Evolutionary conservation across 2,113 vertebrate genomes (phyloP).

Genomic region (Neogobius melanostomus): DNA sequence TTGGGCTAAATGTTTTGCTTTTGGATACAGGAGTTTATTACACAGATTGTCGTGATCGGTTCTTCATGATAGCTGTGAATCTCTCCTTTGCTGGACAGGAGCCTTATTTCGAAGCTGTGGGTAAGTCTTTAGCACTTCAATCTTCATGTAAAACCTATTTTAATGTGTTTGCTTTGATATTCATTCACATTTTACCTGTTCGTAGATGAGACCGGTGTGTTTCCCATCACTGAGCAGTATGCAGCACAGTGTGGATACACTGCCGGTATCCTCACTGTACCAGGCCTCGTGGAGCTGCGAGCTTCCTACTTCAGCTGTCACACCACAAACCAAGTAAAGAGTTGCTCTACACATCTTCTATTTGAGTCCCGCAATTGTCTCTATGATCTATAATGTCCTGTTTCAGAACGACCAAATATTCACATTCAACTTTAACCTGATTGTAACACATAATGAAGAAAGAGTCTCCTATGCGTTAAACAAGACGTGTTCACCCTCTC

Average conservation of each 20-base stretch:
- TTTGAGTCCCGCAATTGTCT: background rate
- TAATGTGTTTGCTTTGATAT: background rate
- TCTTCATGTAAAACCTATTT: background rate
- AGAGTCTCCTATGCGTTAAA: constrained; percentile 24
- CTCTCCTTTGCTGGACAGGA: constrained; percentile 25
- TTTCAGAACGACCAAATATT: constrained; percentile 53
- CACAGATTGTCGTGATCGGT: constrained; percentile 49
- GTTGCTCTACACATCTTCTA: background rate
- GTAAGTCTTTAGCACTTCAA: constrained; percentile 25
- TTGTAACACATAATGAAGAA: constrained; percentile 2
- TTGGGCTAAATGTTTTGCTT: background rate
- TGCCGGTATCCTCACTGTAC: constrained; percentile 16
- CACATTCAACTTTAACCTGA: constrained; percentile 55
- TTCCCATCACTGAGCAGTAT: constrained; percentile 49
- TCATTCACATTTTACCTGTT: background rate
- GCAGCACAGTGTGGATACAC: constrained; percentile 67
- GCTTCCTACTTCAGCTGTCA: constrained; percentile 75
- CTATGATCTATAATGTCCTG: background rate
- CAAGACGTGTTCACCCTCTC: constrained; percentile 46
- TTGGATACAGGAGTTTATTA: constrained; percentile 15
- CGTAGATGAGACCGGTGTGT: constrained; percentile 47
- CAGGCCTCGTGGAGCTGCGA: constrained; percentile 35
- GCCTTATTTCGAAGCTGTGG: constrained; percentile 48
- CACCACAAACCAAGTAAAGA: constrained; percentile 48
- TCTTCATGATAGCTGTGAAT: constrained; percentile 40